These are phyloP conservation scores for Ia io DNA, from an alignment of 2,113 vertebrate species.

Conservation along the genomic window DNA sequence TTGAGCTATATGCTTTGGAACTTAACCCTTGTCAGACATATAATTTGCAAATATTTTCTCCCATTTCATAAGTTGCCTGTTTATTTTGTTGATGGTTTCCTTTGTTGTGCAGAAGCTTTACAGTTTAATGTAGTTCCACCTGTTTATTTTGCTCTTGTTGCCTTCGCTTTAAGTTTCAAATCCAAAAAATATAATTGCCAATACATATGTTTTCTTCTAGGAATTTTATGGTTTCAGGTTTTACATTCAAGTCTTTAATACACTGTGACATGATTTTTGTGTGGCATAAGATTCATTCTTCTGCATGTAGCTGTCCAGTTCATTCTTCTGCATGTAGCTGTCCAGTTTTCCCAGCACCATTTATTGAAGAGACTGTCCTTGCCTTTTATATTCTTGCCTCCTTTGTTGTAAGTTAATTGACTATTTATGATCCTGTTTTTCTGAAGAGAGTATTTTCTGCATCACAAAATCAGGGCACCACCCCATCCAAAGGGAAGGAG, in stretches of 20 bases:
- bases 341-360: neutral
- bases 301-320: neutral
- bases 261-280: neutral
- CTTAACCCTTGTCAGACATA: neutral
- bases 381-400: neutral
- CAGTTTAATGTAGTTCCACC: neutral
- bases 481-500: rapidly evolving
- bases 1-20: neutral
- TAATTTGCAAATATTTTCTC: neutral
- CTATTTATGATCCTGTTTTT: neutral
- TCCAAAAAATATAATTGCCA: neutral
- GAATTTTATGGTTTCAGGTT: neutral
- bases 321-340: neutral
- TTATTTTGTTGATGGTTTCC: neutral
- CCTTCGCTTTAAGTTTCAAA: neutral
- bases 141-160: neutral
- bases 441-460: neutral
- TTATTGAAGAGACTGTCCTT: neutral
- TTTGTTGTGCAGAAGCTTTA: neutral
- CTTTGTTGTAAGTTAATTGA: neutral
- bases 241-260: neutral
- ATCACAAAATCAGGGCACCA: neutral
- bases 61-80: neutral
- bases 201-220: neutral
- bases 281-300: neutral